Base-by-base conservation (phyloP, 2,888 invertebrate genomes). In the Pollenia angustigena region DNA sequence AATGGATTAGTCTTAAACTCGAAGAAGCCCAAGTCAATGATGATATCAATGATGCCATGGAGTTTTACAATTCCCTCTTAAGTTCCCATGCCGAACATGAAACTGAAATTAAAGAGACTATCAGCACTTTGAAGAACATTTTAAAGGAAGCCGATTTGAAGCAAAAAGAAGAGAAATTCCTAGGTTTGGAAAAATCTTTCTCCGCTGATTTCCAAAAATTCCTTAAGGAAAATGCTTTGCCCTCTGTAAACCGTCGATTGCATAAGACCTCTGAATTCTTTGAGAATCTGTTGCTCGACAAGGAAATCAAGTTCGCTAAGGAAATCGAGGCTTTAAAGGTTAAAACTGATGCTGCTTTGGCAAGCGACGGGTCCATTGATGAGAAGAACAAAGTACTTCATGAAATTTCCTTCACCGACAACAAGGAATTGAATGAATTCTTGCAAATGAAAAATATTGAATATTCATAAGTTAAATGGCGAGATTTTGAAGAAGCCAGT, bases 381-480 rank as follows among this genome's bases (percentile, higher is more conserved):
- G 90, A 90, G 10, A 91, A 91, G 74, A 90, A 90, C 62, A 89
- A 87, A 84, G 75, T 84, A 0, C 88, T 91, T 46, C 87, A 86
- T 2, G 89, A 91, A 54, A 85, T 91, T 40, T 89, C 90, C 18
- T 90, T 90, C 58, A 90, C 90, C 14, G 52, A 72, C 12, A 89
- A 90, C 52, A 56, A 72, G 0, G 88, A 90, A 40, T 64, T 91
- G 79, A 89, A 85, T 50, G 89, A 89, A 40, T 91, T 86, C 82
- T 84, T 91, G 85, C 89, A 89, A 50, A 85, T 88, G 87, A 91
- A 91, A 85, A 90, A 88, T 74, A 81, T 88, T 48, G 90, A 91
- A 87, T 82, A 87, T 32, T 89, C 88, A 74, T 91, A 89, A 88
- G 42, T 48, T 72, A 50, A 11, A 16, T 42, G 46, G 52, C 16